phyloP scores from a whole-genome alignment of 2,113 vertebrate genomes.

The Bos taurus region DNA sequence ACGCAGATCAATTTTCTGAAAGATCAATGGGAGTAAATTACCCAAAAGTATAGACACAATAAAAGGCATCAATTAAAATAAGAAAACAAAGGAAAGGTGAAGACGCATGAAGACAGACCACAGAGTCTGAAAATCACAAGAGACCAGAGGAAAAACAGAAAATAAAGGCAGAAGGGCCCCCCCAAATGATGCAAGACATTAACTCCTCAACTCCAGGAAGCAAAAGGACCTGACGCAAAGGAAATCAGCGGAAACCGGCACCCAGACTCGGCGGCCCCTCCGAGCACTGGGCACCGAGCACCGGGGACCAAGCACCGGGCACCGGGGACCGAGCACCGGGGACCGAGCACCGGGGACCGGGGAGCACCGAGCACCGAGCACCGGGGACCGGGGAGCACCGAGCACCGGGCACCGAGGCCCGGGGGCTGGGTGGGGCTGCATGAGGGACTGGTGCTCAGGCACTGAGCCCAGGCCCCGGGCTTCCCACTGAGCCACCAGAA shows the following conservation, averaged over 20 bases:
- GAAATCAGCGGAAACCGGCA: not conserved
- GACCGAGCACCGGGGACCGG: too few relatives aligned
- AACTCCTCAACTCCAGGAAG: not conserved
- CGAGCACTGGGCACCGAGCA: not conserved
- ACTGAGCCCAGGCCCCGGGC: not conserved
- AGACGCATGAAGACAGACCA: not conserved
- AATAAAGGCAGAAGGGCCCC: not conserved
- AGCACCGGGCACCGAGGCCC: not conserved
- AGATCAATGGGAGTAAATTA: not conserved
- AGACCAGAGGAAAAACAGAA: not conserved
- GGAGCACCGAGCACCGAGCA: too few relatives aligned
- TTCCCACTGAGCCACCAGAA: fast-evolving
- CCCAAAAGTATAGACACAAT: too few relatives aligned
- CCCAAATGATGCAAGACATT: not conserved
- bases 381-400: too few relatives aligned
- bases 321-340: too few relatives aligned
- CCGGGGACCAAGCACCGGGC: not conserved
- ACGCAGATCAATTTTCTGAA: not conserved
- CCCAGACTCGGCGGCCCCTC: not conserved
- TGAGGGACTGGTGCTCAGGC: fast-evolving
- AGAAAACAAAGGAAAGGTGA: not conserved
- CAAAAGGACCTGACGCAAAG: not conserved
- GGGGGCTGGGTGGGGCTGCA: too few relatives aligned
- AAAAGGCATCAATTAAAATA: not conserved
- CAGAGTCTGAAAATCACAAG: not conserved